A percentile compares a stretch with the other conserved stretches of the same genome.
These are phyloP conservation scores for Rhinopomastus cyanomelas DNA, from an alignment of 2,113 vertebrate species.

Conservation along the genomic window DNA sequence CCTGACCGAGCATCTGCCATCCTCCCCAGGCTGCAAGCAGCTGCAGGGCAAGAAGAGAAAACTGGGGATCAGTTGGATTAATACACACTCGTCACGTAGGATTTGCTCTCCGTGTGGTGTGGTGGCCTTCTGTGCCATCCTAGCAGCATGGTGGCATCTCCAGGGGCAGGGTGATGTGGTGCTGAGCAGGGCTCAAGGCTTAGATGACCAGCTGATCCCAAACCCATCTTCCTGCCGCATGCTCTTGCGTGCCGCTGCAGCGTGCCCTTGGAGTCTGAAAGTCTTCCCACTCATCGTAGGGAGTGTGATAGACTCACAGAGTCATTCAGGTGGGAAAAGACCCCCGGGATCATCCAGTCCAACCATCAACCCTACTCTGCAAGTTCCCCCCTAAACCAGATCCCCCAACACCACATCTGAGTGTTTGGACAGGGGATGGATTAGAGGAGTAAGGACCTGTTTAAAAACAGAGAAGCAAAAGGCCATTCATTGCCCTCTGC, in stretches of 20 bases:
- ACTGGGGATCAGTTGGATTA: neutral
- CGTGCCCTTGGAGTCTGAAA: neutral
- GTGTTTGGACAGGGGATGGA: slow-evolving; percentile 44
- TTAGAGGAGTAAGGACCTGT: slow-evolving; percentile 1
- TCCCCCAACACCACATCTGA: no score
- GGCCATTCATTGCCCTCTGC: slow-evolving; percentile 25
- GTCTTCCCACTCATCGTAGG: neutral
- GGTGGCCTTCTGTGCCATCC: neutral
- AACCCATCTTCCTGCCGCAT: accelerated
- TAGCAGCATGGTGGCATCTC: neutral
- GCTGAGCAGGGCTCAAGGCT: neutral
- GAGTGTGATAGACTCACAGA: no score
- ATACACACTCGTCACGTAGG: neutral
- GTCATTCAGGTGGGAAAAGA: no score
- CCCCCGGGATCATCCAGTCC: no score
- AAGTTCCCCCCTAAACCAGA: no score
- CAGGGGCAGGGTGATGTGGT: neutral
- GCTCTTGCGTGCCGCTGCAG: accelerated
- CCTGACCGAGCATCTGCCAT: neutral
- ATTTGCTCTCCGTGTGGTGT: accelerated
- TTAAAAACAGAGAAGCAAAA: neutral
- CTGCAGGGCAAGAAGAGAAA: neutral
- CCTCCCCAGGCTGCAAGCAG: neutral
- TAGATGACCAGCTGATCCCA: neutral
- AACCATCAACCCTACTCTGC: no score